Conservation (phyloP, 2,113 vertebrate genomes). For the Hypanus sabinus region DNA sequence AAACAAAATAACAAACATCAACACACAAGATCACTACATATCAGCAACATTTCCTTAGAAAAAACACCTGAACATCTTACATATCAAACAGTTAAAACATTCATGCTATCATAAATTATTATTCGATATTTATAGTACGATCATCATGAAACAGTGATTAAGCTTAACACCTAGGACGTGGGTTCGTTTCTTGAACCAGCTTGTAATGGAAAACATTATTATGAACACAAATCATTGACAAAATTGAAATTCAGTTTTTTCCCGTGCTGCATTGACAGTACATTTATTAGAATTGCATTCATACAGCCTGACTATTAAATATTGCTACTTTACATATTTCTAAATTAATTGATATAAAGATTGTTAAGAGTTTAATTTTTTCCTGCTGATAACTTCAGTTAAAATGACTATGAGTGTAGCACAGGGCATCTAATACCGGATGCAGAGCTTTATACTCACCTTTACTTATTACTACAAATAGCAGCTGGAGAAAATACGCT, state of each 20-base stretch:
- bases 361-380: neutral
- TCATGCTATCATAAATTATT: neutral
- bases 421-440: no score
- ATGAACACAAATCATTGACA: neutral
- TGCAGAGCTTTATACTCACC: neutral
- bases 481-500: neutral
- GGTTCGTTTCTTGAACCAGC: neutral
- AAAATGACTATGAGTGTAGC: neutral
- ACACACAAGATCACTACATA: neutral
- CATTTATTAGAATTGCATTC: neutral
- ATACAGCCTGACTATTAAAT: neutral
- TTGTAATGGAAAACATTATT: neutral
- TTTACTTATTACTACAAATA: neutral
- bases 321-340: neutral
- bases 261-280: neutral
- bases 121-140: neutral
- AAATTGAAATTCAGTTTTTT: neutral
- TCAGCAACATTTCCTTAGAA: slow-evolving; percentile 1
- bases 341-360: neutral
- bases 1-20: slow-evolving; percentile 29
- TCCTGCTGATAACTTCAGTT: neutral
- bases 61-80: neutral
- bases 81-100: neutral
- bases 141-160: neutral
- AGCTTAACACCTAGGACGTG: neutral